Evolutionary conservation across 2,797 vertebrate genomes (phyloP), one percentile per base, ranked within the genome.

Genomic region (Rhinella marina): DNA sequence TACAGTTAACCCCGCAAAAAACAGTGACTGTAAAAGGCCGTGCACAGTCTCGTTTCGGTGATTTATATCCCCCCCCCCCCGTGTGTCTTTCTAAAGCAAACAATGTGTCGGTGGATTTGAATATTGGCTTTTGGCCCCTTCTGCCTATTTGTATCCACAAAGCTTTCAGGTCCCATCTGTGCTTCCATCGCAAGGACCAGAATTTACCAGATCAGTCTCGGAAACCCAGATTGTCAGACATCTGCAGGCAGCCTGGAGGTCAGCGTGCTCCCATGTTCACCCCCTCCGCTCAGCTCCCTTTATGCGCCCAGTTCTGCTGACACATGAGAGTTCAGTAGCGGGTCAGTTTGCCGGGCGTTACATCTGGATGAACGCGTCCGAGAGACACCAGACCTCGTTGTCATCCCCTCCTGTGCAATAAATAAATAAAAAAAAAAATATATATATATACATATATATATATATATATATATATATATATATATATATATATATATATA

Each of bases 241-340:
- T 89, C 84, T 89, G 88, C 79, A 78, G 88, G 59, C 73, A 79
- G 72, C 79, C 72, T 9, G 79, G 78, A 77, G 84, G 88, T 86
- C 88, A 86, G 11, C 29, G 25, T 75, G 61, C 59, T 62, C 57
- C 48, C 64, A 23, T 83, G 32, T 72, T 48, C 61, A 41, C 59
- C 59, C 21, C 27, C 68, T 61, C 50, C 73, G 52, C 73, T 76
- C 41, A 75, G 48, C 81, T 88, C 50, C n/a, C 61, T 82, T 89
- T 86, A 61, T 86, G 61, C 54, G 32, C 52, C 5, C 84, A 70
- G 68, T 50, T 29, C 32, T 88, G 84, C 77, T 85, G 68, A 86
- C 87, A 82, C 81, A 68, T 11, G 57, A 61, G 78, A 77, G 87
- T 88, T 88, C 59, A 88, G 25, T 57, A 66, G 23, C 62, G 48